Conservation (phyloP, 2,888 invertebrate species). For the Cryptocephalus moraei region DNA sequence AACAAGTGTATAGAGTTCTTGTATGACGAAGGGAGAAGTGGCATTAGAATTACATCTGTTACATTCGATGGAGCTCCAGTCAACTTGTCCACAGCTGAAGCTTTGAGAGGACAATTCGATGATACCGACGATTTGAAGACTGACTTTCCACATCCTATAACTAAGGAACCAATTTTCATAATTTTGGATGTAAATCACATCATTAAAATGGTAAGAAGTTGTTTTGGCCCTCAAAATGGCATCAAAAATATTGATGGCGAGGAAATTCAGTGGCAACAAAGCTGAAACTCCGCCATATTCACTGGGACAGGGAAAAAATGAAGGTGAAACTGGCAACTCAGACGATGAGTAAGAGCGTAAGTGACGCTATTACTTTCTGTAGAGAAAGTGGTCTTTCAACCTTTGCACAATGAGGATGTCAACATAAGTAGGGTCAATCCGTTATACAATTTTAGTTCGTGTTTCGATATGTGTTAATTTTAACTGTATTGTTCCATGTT, state of each 20-base stretch:
- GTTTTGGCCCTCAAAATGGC: not conserved
- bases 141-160: no score
- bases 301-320: conserved; percentile 13
- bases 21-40: conserved; percentile 3
- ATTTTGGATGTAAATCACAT: no score
- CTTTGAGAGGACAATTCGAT: not conserved
- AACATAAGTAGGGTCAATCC: no score
- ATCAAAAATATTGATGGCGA: conserved; percentile 1
- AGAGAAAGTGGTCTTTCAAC: no score
- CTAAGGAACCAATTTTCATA: no score
- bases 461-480: no score
- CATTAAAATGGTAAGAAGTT: conserved; percentile 2
- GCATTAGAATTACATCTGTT: conserved; percentile 5
- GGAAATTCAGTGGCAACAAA: conserved; percentile 10
- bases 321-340: no score
- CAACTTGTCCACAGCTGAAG: conserved; percentile 7
- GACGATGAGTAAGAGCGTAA: conserved; percentile 10
- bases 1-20: conserved; percentile 7
- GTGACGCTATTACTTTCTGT: conserved; percentile 7
- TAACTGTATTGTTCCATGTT: no score
- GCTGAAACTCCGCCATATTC: conserved; percentile 11
- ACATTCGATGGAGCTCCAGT: conserved; percentile 10
- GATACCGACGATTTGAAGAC: no score
- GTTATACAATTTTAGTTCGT: no score
- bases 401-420: no score